These are phyloP conservation scores for Eubasilissa splendida DNA, from an alignment of 2,888 invertebrate species.

Conservation along the genomic window DNA sequence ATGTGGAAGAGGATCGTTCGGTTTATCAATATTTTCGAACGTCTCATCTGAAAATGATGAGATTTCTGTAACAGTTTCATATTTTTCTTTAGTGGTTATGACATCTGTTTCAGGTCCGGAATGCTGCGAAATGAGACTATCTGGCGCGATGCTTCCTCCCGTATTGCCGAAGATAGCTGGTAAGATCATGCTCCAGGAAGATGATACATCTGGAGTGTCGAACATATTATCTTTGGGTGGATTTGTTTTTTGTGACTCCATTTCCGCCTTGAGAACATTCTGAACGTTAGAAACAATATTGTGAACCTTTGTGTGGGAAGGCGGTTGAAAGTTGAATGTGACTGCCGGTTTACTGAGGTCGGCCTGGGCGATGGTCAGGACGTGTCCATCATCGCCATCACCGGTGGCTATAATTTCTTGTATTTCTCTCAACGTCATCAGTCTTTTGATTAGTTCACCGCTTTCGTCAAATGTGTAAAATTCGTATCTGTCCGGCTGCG, in stretches of 20 bases:
- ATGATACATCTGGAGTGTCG: conserved; percentile 82
- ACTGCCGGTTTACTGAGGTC: conserved; percentile 66
- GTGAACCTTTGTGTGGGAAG: conserved; percentile 80
- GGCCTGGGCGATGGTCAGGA: conserved; percentile 71
- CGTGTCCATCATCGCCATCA: conserved; percentile 76
- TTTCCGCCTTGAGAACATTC: conserved; percentile 85
- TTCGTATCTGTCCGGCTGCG: conserved; percentile 88
- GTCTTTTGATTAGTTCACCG: conserved; percentile 85
- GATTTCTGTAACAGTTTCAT: conserved; percentile 58
- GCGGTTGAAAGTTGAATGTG: conserved; percentile 70
- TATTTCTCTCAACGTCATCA: conserved; percentile 90
- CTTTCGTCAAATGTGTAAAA: conserved; percentile 90
- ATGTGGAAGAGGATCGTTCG: conserved; percentile 59
- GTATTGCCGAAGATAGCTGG: conserved; percentile 86
- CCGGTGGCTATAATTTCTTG: conserved; percentile 89
- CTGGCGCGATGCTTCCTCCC: conserved; percentile 74
- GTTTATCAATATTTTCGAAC: conserved; percentile 35
- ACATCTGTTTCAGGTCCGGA: conserved; percentile 66
- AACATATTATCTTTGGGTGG: conserved; percentile 68
- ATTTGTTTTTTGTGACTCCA: conserved; percentile 76
- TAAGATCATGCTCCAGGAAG: conserved; percentile 86
- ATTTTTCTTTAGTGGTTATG: conserved; percentile 59
- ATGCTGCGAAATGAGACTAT: conserved; percentile 66
- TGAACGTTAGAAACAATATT: conserved; percentile 88
- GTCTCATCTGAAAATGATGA: conserved; percentile 27